Conservation (phyloP, 2,888 invertebrate species). For the Gari tellinella region DNA sequence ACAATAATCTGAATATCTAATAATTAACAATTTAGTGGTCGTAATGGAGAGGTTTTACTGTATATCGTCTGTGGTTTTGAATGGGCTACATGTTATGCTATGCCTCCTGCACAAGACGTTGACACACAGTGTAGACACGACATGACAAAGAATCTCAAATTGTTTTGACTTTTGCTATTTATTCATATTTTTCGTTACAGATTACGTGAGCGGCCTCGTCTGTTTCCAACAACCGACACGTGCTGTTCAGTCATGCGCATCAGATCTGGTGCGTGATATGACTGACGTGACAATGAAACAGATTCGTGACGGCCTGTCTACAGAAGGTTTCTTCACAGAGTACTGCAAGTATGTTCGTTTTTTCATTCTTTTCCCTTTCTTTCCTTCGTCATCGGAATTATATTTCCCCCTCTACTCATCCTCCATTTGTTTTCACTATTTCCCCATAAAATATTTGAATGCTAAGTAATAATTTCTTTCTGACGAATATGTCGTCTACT, state of each 20-base stretch:
- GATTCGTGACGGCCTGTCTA: slow-evolving; percentile 38
- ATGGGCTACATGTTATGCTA: too few relatives aligned
- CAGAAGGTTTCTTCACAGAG: slow-evolving; percentile 44
- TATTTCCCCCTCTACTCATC: too few relatives aligned
- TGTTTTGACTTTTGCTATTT: not conserved
- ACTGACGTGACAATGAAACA: slow-evolving; percentile 54
- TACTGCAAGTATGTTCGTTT: slow-evolving; percentile 60
- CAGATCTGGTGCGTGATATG: slow-evolving; percentile 36
- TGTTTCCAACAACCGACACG: slow-evolving; percentile 53
- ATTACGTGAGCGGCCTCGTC: slow-evolving; percentile 57
- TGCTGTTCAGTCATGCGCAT: slow-evolving; percentile 51
- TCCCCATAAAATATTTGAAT: too few relatives aligned
- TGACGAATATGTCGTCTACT: too few relatives aligned
- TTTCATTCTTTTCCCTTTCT: too few relatives aligned
- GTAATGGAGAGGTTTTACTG: too few relatives aligned
- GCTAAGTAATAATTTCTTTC: too few relatives aligned
- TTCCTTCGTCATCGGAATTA: too few relatives aligned
- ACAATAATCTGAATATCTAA: too few relatives aligned
- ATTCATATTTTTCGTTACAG: slow-evolving; percentile 17
- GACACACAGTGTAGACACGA: not conserved
- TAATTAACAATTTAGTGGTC: too few relatives aligned
- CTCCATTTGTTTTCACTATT: not conserved
- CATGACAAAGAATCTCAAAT: not conserved
- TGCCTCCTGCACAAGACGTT: too few relatives aligned
- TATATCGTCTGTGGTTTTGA: too few relatives aligned